Percentiles rank a stretch among this genome's conserved stretches.
These are phyloP conservation scores for Diploptera punctata DNA, from an alignment of 2,888 invertebrate species.

Conservation along the genomic window DNA sequence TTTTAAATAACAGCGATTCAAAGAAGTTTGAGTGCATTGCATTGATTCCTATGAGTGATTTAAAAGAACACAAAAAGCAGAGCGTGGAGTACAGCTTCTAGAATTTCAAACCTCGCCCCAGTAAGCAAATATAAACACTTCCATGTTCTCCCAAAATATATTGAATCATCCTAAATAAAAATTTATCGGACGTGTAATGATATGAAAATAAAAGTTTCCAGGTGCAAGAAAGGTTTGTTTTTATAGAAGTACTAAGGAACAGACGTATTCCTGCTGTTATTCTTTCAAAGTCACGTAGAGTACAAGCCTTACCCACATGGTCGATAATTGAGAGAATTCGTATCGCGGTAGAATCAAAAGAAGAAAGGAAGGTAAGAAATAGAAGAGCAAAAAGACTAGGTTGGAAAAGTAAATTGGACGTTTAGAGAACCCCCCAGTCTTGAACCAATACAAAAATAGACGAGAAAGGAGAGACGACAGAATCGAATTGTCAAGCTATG, in stretches of 20 bases:
- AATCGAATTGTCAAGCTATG: slow-evolving; percentile 7
- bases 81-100: background rate
- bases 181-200: slow-evolving; percentile 4
- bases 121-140: background rate
- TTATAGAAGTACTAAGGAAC: slow-evolving; percentile 7
- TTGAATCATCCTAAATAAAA: background rate
- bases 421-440: slow-evolving; percentile 6
- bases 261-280: background rate
- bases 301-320: background rate
- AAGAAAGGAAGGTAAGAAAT: background rate
- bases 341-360: slow-evolving; percentile 9
- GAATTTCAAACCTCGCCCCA: background rate
- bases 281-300: background rate
- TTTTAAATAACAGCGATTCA: no score
- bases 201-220: background rate
- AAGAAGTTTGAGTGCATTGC: no score
- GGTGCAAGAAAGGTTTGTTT: background rate
- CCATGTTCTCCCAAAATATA: background rate
- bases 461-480: background rate
- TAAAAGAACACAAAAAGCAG: no score
- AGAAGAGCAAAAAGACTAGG: background rate
- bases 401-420: slow-evolving; percentile 12
- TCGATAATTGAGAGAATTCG: slow-evolving; percentile 8
- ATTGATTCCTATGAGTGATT: no score
- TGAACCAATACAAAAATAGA: slow-evolving; percentile 20